Conservation (phyloP, 2,888 invertebrate species). For the Meloe dianella region DNA sequence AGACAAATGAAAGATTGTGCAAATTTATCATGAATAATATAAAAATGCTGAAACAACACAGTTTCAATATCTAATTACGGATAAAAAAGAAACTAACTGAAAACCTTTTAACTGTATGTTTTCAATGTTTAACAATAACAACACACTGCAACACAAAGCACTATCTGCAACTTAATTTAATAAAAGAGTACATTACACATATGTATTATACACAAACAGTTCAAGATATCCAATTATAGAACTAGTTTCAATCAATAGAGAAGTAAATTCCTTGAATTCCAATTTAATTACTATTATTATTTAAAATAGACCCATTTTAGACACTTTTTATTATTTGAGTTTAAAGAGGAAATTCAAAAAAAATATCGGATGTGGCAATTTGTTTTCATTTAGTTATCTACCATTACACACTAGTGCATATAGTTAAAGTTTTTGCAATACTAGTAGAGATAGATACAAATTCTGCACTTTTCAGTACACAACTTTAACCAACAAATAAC, state of each 20-base stretch:
- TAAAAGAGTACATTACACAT: constrained; percentile 32
- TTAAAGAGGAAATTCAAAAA: background rate
- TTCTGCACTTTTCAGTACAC: too few relatives aligned
- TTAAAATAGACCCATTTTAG: constrained; percentile 9
- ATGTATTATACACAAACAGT: background rate
- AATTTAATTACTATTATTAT: constrained; percentile 30
- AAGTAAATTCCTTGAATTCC: constrained; percentile 33
- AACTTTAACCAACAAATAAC: background rate
- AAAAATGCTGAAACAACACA: constrained; percentile 19
- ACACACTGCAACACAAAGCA: background rate
- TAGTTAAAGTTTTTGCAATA: background rate
- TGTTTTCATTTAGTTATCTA: background rate
- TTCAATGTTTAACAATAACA: constrained; percentile 17
- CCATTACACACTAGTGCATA: background rate
- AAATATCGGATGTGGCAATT: background rate
- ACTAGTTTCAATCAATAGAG: constrained; percentile 37
- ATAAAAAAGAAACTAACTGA: background rate
- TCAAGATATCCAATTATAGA: constrained; percentile 41
- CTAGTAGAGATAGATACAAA: too few relatives aligned
- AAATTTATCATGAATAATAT: constrained; percentile 19
- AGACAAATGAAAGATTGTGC: constrained; percentile 21
- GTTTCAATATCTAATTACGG: constrained; percentile 26
- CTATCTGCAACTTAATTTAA: constrained; percentile 36
- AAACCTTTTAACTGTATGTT: constrained; percentile 8
- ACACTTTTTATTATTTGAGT: background rate